phyloP scores from a whole-genome alignment of 2,888 invertebrate genomes.

The Marronus borbonicus region DNA sequence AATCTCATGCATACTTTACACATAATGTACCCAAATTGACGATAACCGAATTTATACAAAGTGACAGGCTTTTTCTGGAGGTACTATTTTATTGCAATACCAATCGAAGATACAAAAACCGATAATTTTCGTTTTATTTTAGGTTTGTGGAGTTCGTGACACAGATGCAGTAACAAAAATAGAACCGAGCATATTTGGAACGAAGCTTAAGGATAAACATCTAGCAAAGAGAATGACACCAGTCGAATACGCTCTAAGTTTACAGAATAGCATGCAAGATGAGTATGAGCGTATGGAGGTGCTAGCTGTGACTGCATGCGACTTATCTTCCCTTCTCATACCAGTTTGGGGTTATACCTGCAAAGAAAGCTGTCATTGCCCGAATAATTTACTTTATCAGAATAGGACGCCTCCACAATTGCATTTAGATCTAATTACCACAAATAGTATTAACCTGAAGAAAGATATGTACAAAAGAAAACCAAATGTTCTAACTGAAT shows the following conservation, averaged over 20 bases:
- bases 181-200: constrained; percentile 53
- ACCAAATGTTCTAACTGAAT: constrained; percentile 56
- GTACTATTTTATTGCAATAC: constrained; percentile 46
- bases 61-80: constrained; percentile 54
- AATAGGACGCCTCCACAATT: constrained; percentile 8
- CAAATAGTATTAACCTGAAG: constrained; percentile 54
- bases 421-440: constrained; percentile 18
- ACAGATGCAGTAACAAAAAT: constrained; percentile 10
- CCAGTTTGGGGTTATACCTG: constrained; percentile 54
- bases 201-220: constrained; percentile 49
- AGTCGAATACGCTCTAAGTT: constrained; percentile 27
- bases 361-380: constrained; percentile 54
- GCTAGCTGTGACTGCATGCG: constrained; percentile 55
- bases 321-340: constrained; percentile 53
- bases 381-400: constrained; percentile 51
- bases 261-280: constrained; percentile 36
- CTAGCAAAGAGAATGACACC: constrained; percentile 50
- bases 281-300: constrained; percentile 44
- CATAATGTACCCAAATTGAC: constrained; percentile 49
- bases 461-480: constrained; percentile 31
- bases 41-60: constrained; percentile 56
- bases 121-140: constrained; percentile 27
- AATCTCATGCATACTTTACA: constrained; percentile 58
- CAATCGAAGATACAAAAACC: background rate
- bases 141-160: constrained; percentile 54